Conservation (phyloP, 1,140 invertebrate genomes). For the Pomacea maculata region DNA sequence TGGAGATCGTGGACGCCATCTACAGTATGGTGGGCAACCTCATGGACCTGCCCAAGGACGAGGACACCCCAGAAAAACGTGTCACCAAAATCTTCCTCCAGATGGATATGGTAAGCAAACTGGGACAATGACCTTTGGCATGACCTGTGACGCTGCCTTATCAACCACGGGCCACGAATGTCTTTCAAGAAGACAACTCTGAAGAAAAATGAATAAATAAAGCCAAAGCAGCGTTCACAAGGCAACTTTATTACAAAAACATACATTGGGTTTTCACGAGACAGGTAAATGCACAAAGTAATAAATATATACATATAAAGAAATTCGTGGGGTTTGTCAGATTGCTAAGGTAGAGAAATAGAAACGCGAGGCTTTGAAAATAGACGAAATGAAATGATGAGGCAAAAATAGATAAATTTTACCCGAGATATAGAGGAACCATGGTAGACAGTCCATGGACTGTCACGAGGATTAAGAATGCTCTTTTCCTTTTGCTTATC, state of each 20-base stretch:
- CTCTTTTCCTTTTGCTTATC: too few relatives aligned
- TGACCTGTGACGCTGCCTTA: not conserved
- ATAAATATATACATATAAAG: not conserved
- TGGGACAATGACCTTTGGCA: not conserved
- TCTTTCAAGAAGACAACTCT: too few relatives aligned
- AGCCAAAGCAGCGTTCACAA: too few relatives aligned
- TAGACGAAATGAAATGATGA: too few relatives aligned
- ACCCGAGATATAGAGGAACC: too few relatives aligned
- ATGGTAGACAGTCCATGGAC: too few relatives aligned
- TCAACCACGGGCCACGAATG: too few relatives aligned
- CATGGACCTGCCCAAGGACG: constrained; percentile 85
- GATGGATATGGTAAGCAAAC: constrained; percentile 70
- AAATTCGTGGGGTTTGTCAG: not conserved
- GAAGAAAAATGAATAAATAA: too few relatives aligned
- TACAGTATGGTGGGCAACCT: constrained; percentile 99
- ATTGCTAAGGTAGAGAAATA: not conserved
- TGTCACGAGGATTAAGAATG: too few relatives aligned
- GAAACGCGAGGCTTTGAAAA: too few relatives aligned
- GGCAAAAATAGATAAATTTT: too few relatives aligned
- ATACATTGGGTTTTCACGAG: not conserved
- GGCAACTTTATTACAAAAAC: too few relatives aligned
- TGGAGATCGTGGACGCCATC: constrained; percentile 98
- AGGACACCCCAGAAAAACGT: constrained; percentile 75
- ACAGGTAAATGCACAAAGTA: not conserved
- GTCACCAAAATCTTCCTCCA: constrained; percentile 69